Percentiles rank a stretch among this genome's conserved stretches.
These are phyloP conservation scores for Alexandromys fortis DNA, from an alignment of 2,113 vertebrate genomes.

Conservation along the genomic window DNA sequence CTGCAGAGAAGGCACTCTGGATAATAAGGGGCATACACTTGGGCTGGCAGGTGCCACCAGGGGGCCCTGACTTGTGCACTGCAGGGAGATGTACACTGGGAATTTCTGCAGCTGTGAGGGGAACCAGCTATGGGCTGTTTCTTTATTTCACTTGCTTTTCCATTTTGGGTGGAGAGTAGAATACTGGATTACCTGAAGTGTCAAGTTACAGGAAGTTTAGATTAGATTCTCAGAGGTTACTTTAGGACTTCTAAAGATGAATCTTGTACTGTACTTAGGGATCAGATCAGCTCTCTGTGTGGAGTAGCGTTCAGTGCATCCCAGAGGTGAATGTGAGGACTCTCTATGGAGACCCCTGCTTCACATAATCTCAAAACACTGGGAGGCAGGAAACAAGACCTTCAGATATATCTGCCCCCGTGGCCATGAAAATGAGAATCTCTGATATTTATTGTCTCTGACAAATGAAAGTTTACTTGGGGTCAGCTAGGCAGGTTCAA, in stretches of 20 bases:
- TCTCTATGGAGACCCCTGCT: background rate
- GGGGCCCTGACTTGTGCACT: rapidly evolving
- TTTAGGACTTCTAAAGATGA: background rate
- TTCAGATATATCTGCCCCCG: background rate
- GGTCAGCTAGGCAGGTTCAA: background rate
- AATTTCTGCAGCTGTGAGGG: background rate
- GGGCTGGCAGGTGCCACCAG: rapidly evolving
- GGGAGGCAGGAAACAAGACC: background rate
- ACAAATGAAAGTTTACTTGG: background rate
- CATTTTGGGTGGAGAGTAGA: background rate
- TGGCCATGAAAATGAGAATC: background rate
- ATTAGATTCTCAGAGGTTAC: background rate
- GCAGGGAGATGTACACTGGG: rapidly evolving
- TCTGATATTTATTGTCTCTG: background rate
- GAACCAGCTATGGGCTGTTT: background rate
- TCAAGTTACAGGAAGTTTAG: background rate
- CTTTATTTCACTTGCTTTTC: rapidly evolving
- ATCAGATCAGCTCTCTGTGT: rapidly evolving
- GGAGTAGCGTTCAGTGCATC: background rate
- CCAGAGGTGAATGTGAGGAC: too few relatives aligned
- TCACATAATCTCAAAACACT: background rate
- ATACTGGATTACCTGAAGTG: background rate
- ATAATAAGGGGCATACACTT: rapidly evolving
- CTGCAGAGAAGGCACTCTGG: rapidly evolving
- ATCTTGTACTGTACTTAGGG: background rate